Evolutionary conservation across 2,888 invertebrate genomes (phyloP), one percentile per base, ranked within the genome.

Genomic region (Erebia palarica): DNA sequence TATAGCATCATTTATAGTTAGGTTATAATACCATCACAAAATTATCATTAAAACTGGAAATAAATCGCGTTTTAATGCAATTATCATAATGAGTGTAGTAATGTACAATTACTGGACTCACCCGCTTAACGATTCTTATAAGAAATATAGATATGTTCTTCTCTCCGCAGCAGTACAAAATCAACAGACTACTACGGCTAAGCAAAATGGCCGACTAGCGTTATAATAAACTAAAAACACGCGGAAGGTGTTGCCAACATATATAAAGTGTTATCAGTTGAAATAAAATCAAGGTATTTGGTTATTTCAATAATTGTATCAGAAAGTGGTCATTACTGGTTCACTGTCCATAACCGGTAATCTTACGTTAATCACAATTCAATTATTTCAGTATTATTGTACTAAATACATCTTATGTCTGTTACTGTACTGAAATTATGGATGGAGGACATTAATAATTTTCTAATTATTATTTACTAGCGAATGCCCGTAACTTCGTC

Each of bases 211-310:
- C 51, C 51, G 51, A n/a, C n/a, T 51, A 51, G 14, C n/a, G 51
- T 51, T n/a, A 51, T 21, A n/a, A 8, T 51, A 51, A 1, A n/a
- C 51, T 51, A 51, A 51, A 51, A 51, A n/a, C 3, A 51, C 4
- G 51, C 51, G 51, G n/a, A 51, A 51, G 51, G 51, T 51, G 51
- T 16, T 51, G 51, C 51, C n/a, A 51, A n/a, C 51, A 51, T 51
- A 51, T 51, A 51, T n/a, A 51, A 51, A 51, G n/a, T 51, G 51
- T 51, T 7, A 51, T 1, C 8, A n/a, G 51, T 7, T n/a, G 51
- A 7, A 51, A 51, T 51, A 51, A 51, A 51, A 51, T 51, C 14
- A n/a, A 51, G 14, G 14, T 51, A 51, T 51, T 51, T 51, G 51
- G n/a, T n/a, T 51, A 51, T 51, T 51, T 51, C 51, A n/a, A 51